Evolutionary conservation across 23 tunicate genomes (phyloP).

Genomic region (Pegea sp.): DNA sequence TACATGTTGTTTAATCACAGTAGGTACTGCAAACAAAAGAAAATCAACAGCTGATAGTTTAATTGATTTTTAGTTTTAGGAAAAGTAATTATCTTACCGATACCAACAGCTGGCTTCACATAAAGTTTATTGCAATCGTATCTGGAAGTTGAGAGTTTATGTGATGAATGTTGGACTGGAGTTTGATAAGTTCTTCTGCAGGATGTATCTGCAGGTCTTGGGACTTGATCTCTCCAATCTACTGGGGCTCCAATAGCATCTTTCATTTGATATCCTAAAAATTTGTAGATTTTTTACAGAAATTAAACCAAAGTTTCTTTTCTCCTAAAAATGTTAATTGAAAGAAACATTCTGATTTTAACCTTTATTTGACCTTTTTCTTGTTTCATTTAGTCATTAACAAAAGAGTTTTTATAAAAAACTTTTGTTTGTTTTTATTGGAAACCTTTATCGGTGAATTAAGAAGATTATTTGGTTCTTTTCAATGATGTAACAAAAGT

Average conservation of each 20-base stretch:
- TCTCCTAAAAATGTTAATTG: background rate
- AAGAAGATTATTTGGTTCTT: too few species aligned
- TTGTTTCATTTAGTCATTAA: too few species aligned
- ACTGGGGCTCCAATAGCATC: constrained; percentile 64
- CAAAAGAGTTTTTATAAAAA: too few species aligned
- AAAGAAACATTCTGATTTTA: too few species aligned
- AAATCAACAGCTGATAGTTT: constrained; percentile 1
- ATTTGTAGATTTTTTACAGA: background rate
- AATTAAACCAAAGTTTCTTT: background rate
- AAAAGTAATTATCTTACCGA: constrained; percentile 17
- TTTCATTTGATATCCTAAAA: constrained; percentile 47
- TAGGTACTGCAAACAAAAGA: constrained; percentile 28
- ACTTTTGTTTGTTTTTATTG: too few species aligned
- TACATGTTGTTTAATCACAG: constrained; percentile 52
- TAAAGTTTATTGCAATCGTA: constrained; percentile 77
- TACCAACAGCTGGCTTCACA: constrained; percentile 49
- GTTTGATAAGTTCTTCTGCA: constrained; percentile 24
- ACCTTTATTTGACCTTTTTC: too few species aligned
- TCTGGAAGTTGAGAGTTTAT: constrained; percentile 35
- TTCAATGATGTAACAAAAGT: too few species aligned
- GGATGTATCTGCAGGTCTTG: constrained; percentile 35
- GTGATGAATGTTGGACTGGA: constrained; percentile 33
- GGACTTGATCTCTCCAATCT: constrained; percentile 41
- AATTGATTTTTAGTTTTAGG: background rate
- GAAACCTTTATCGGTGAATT: too few species aligned